Conservation (phyloP, 2,888 invertebrate species). For the Mimumesa dahlbomi region DNA sequence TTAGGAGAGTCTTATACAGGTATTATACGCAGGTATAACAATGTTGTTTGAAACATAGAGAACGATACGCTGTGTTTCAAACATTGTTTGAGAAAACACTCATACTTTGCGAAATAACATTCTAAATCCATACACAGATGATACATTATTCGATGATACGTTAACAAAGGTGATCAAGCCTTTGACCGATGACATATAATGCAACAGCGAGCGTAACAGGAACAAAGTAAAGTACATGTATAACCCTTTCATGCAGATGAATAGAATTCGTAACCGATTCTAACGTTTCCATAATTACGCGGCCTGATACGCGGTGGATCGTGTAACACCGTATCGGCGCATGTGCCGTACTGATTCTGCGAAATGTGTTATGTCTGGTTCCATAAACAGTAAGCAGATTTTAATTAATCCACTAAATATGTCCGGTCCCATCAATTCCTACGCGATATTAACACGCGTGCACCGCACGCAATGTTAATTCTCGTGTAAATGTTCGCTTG, state of each 20-base stretch:
- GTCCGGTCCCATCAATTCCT: constrained; percentile 10
- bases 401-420: constrained; percentile 50
- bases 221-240: not conserved
- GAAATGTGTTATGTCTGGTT: constrained; percentile 23
- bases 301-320: constrained; percentile 31
- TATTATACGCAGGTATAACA: too few species aligned
- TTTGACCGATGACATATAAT: not conserved
- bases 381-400: constrained; percentile 34
- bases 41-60: too few species aligned
- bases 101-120: too few species aligned
- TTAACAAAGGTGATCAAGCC: too few species aligned
- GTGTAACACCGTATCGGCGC: constrained; percentile 26
- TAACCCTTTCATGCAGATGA: constrained; percentile 2
- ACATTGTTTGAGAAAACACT: too few species aligned
- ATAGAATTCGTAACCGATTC: constrained; percentile 25
- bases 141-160: too few species aligned
- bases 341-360: constrained; percentile 3
- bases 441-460: too few species aligned
- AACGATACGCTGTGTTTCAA: too few species aligned
- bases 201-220: not conserved
- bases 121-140: too few species aligned
- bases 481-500: too few species aligned
- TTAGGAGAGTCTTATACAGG: too few species aligned
- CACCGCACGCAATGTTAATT: too few species aligned
- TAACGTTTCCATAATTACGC: constrained; percentile 21